Evolutionary conservation across 2,113 vertebrate species (phyloP).

Genomic region (Thunnus thynnus): DNA sequence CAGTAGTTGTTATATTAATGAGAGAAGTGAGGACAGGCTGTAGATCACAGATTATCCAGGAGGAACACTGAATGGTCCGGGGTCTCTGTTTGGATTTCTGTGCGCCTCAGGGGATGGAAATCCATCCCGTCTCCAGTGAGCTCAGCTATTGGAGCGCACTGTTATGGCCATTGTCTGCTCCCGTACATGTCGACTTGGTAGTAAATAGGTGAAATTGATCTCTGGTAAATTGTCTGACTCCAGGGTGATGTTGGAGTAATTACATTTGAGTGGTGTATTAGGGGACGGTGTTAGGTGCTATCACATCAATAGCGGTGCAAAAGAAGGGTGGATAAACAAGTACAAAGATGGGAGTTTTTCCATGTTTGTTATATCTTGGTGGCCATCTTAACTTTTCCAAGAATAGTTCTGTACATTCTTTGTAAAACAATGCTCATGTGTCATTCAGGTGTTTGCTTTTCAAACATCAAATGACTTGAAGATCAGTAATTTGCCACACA

Average conservation of each 20-base stretch:
- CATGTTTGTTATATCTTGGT: no score
- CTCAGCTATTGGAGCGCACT: constrained; percentile 27
- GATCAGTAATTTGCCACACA: constrained; percentile 12
- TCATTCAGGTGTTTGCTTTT: not conserved
- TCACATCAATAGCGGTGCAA: not conserved
- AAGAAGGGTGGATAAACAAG: not conserved
- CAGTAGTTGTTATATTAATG: constrained; percentile 55
- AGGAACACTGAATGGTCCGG: constrained; percentile 1
- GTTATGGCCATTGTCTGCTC: constrained; percentile 48
- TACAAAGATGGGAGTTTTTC: no score
- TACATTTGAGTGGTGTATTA: constrained; percentile 1
- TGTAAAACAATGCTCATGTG: not conserved
- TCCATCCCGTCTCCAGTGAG: constrained; percentile 33
- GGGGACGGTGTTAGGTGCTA: not conserved
- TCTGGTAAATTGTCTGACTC: constrained; percentile 36
- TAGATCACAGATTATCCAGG: constrained; percentile 34
- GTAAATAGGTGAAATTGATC: constrained; percentile 65
- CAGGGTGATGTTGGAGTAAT: constrained; percentile 25
- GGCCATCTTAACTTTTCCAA: not conserved
- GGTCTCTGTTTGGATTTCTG: constrained; percentile 25
- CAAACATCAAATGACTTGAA: not conserved
- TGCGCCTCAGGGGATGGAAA: constrained; percentile 50
- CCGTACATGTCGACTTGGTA: not conserved
- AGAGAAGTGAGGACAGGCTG: constrained; percentile 25
- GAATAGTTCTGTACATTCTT: not conserved